phyloP scores from a whole-genome alignment of 2,113 vertebrate genomes.

The Nothobranchius kuhntae region DNA sequence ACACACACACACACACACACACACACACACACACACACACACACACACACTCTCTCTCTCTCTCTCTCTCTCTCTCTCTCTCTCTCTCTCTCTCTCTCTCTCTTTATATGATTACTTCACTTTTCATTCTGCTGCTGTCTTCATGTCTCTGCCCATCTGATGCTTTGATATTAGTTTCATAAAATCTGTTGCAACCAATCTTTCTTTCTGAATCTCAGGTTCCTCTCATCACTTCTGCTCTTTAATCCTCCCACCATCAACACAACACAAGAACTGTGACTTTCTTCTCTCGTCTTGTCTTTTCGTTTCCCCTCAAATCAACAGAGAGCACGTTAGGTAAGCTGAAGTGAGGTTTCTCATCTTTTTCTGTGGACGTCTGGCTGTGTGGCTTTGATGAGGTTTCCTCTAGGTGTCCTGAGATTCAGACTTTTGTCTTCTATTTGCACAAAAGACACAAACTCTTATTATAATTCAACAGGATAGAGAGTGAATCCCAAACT shows the following conservation, averaged over 20 bases:
- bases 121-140: conserved; percentile 65
- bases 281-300: not conserved
- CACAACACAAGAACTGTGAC: conserved; percentile 30
- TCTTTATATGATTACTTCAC: conserved; percentile 21
- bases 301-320: conserved; percentile 7
- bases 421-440: conserved; percentile 39
- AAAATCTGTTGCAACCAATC: conserved; percentile 69
- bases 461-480: not conserved
- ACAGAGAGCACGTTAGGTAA: conserved; percentile 31
- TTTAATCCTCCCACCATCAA: conserved; percentile 54
- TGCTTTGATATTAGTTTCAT: conserved; percentile 79
- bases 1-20: too few species aligned
- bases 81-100: too few species aligned
- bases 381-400: conserved; percentile 51
- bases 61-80: too few species aligned
- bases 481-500: not conserved
- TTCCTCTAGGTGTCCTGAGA: conserved; percentile 47
- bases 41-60: too few species aligned
- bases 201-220: conserved; percentile 45
- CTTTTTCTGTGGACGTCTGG: conserved; percentile 15
- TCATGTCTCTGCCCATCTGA: conserved; percentile 66
- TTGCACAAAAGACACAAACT: not conserved
- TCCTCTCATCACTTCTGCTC: conserved; percentile 46
- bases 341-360: conserved; percentile 30
- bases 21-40: too few species aligned